These are phyloP conservation scores for Xestia ashworthii DNA, from an alignment of 2,888 invertebrate species.

Conservation along the genomic window DNA sequence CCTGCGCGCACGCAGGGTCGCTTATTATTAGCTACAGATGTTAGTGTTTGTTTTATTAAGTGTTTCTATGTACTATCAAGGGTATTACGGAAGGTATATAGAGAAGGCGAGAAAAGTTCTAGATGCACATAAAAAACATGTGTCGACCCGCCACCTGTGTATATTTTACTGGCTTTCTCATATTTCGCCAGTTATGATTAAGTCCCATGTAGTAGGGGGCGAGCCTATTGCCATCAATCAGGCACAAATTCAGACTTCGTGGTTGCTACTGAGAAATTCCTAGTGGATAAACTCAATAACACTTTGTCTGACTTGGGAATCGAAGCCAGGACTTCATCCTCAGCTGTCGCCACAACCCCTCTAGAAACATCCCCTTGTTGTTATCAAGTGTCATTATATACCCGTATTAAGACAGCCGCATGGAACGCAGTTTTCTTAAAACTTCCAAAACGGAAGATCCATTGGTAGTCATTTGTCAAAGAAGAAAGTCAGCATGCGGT, in stretches of 20 bases:
- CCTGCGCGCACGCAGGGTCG: conserved; percentile 59
- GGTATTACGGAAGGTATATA: conserved; percentile 17
- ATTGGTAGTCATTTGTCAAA: not conserved
- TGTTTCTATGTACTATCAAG: conserved; percentile 46
- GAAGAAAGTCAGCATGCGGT: not conserved
- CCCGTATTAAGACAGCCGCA: not conserved
- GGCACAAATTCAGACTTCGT: no score
- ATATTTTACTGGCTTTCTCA: not conserved
- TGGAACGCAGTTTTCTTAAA: not conserved
- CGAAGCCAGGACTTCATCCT: no score
- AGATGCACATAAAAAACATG: not conserved
- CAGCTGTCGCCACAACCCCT: no score
- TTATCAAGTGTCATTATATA: no score
- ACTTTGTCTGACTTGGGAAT: no score
- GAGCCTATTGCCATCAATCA: no score
- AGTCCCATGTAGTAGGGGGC: no score
- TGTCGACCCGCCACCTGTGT: not conserved
- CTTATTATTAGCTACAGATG: conserved; percentile 56
- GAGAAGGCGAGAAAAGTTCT: not conserved
- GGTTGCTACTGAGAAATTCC: no score
- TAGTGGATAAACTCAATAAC: no score
- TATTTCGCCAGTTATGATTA: no score
- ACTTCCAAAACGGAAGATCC: not conserved
- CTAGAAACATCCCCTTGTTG: no score
- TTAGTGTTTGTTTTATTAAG: conserved; percentile 61